Evolutionary conservation across 2,888 invertebrate genomes (phyloP).

Genomic region (Pristionchus arcanus): DNA sequence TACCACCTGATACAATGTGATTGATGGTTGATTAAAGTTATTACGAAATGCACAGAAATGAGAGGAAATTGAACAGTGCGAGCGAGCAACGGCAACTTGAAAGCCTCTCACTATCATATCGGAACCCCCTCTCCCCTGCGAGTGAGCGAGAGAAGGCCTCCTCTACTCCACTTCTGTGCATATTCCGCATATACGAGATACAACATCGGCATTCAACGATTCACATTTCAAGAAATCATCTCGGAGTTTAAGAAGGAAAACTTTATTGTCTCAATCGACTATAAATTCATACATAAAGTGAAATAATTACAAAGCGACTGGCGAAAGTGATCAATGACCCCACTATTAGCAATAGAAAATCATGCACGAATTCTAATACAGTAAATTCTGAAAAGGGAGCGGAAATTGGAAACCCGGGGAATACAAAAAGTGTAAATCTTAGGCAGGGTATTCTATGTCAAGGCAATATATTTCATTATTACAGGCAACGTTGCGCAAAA

Average conservation of each 20-base stretch:
- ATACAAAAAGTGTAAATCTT: neutral
- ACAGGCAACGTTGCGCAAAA: constrained; percentile 23
- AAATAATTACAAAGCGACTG: neutral
- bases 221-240: neutral
- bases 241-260: neutral
- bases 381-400: constrained; percentile 5
- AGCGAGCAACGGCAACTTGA: too few species aligned
- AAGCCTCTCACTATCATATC: too few species aligned
- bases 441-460: constrained; percentile 21
- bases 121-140: too few species aligned
- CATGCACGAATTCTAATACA: neutral
- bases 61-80: too few species aligned
- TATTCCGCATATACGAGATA: neutral
- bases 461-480: constrained; percentile 35
- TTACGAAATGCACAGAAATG: neutral
- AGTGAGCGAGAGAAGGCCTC: too few species aligned
- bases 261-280: constrained; percentile 27
- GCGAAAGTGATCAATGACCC: constrained; percentile 14
- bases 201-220: constrained; percentile 12
- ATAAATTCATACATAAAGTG: constrained; percentile 34
- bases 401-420: neutral
- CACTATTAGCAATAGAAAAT: neutral
- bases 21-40: neutral
- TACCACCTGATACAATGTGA: neutral
- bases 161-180: neutral